These are phyloP conservation scores for Phalacrocorax aristotelis DNA, from an alignment of 2,113 vertebrate species.

Conservation along the genomic window DNA sequence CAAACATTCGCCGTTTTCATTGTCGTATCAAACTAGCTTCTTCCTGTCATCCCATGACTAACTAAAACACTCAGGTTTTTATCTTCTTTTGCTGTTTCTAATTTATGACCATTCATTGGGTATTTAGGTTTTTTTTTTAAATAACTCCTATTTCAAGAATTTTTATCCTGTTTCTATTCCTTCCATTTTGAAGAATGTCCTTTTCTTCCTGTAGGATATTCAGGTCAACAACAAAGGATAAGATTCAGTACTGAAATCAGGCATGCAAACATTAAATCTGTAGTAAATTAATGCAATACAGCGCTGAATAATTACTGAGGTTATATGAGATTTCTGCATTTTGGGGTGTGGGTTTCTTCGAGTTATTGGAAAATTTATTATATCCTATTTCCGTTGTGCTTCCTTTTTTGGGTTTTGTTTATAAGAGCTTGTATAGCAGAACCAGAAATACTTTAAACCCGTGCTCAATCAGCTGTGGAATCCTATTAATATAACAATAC, in stretches of 20 bases:
- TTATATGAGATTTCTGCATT: not conserved
- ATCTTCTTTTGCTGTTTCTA: not conserved
- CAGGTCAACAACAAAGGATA: not conserved
- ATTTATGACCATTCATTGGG: not conserved
- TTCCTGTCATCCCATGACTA: not conserved
- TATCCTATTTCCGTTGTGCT: not conserved
- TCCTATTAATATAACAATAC: not conserved
- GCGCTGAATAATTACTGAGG: not conserved
- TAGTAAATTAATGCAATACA: not conserved
- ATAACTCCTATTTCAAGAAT: not conserved
- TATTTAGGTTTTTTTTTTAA: not conserved
- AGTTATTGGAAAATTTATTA: not conserved
- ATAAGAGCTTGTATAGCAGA: not conserved
- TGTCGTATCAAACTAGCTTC: not conserved
- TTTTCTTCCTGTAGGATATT: not conserved
- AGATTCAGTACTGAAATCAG: not conserved
- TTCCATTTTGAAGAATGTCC: not conserved
- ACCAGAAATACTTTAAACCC: not conserved
- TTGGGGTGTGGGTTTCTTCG: not conserved
- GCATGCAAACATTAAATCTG: not conserved
- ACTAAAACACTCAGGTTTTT: not conserved
- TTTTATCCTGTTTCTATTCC: not conserved
- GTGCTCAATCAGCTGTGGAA: not conserved
- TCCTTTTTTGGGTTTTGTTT: not conserved
- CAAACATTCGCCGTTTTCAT: not conserved